Base-by-base conservation (phyloP, 1,140 invertebrate species). In the Neocloeon triangulifer region DNA sequence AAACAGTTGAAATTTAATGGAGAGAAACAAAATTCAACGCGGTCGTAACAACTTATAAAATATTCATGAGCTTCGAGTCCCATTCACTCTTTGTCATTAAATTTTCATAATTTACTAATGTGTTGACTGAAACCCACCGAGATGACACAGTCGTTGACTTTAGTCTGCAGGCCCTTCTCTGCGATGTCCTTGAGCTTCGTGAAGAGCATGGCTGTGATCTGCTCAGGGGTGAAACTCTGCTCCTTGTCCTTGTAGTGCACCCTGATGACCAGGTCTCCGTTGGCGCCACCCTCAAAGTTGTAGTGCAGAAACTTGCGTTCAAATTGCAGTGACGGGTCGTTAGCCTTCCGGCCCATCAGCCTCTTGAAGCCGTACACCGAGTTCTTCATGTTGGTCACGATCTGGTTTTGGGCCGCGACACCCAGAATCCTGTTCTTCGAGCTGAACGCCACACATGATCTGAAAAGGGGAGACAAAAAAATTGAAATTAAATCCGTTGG, bases 91-190 rank as follows among this genome's bases (percentile, higher is more conserved):
- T n/a, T n/a, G n/a, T n/a, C n/a, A n/a, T n/a, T n/a, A 31, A 31
- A 21, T 31, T 8, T 20, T 31, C 7, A 31, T 3, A 32, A 9
- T 3, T 19, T 4, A n/a, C n/a, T n/a, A n/a, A n/a, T n/a, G n/a
- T n/a, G 17, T 12, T 21, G 2, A 33, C 3, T 7, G n/a, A n/a
- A 17, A 56, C 60, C 56, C 50, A 69, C 88, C 33, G 86, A 85
- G 41, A 97, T 84, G 4, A 99, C 94, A 58, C 88, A 95, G 56
- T 98, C 94, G 47, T 89, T 86, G 13, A 94, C 73, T 51, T 85
- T 80, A 13, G 79, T 84, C 47, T 82, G 74, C 30, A 94, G 54
- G n/a, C 73, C 79, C 35, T 51, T 62, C 42, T 85, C 76, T 10
- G 91, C 81, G 33, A 73, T 80, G 44, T 88, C 77, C 52, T 94